phyloP scores from a whole-genome alignment of 1,140 invertebrate species.

The Maconellicoccus hirsutus region DNA sequence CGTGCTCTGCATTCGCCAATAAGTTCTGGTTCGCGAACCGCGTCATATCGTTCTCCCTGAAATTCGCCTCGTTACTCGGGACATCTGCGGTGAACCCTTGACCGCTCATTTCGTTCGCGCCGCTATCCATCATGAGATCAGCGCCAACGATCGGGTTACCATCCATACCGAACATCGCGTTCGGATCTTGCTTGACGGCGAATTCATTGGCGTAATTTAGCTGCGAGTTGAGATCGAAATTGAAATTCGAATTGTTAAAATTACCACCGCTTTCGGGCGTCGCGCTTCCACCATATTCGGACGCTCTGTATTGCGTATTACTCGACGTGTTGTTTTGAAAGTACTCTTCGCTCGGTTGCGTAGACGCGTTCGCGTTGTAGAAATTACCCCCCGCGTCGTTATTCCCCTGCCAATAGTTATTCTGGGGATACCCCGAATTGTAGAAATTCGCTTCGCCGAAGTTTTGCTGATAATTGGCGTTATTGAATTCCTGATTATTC shows the following conservation, averaged over 20 bases:
- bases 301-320: background rate
- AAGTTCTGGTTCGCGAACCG: too few species aligned
- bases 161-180: background rate
- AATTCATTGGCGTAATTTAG: background rate
- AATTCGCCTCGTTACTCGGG: background rate
- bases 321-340: background rate
- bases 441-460: background rate
- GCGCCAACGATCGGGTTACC: background rate
- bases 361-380: background rate
- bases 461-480: background rate
- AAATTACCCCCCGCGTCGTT: background rate
- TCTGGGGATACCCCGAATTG: background rate
- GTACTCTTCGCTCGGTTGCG: background rate
- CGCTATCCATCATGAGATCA: background rate
- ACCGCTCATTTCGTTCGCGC: background rate
- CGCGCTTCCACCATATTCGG: background rate
- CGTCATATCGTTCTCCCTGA: background rate
- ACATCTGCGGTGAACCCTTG: background rate
- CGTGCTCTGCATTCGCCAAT: background rate
- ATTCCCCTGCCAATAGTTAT: background rate
- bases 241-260: background rate
- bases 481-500: background rate
- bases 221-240: background rate
- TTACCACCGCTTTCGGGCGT: background rate
- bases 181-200: background rate